phyloP scores from a whole-genome alignment of 1,140 invertebrate species.

The Drosophila hydei region DNA sequence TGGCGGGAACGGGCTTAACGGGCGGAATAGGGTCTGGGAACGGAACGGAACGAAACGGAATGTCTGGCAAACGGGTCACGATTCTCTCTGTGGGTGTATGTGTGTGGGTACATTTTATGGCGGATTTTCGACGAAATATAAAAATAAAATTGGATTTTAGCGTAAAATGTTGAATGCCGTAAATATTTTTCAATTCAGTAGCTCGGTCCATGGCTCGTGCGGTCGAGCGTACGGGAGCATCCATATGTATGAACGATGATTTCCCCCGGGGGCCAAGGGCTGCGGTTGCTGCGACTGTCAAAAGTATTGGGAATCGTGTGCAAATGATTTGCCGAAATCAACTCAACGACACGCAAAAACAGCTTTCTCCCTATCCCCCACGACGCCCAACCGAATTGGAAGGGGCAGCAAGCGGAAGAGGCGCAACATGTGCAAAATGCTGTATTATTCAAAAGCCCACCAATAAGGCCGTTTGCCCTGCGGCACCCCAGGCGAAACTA shows the following conservation, averaged over 20 bases:
- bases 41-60: conserved; percentile 11
- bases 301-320: conserved; percentile 72
- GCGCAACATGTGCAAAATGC: conserved; percentile 43
- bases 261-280: conserved; percentile 59
- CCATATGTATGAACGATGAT: conserved; percentile 56
- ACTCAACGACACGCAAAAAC: conserved; percentile 57
- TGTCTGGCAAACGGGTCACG: conserved; percentile 12
- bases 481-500: conserved; percentile 13
- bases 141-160: conserved; percentile 82
- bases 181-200: conserved; percentile 80
- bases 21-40: conserved; percentile 4
- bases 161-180: conserved; percentile 75
- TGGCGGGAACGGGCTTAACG: conserved; percentile 20
- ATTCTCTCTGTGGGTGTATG: neutral
- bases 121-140: conserved; percentile 72
- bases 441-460: conserved; percentile 63
- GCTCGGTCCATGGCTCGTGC: conserved; percentile 41
- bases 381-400: neutral
- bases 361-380: conserved; percentile 17
- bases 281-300: conserved; percentile 46
- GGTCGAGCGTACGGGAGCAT: conserved; percentile 27
- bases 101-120: conserved; percentile 61
- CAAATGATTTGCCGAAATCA: conserved; percentile 76
- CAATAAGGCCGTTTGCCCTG: conserved; percentile 4
- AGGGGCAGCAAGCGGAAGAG: conserved; percentile 13